Base-by-base conservation (phyloP, 2,113 vertebrate genomes). In the Rhabdornis inornatus region DNA sequence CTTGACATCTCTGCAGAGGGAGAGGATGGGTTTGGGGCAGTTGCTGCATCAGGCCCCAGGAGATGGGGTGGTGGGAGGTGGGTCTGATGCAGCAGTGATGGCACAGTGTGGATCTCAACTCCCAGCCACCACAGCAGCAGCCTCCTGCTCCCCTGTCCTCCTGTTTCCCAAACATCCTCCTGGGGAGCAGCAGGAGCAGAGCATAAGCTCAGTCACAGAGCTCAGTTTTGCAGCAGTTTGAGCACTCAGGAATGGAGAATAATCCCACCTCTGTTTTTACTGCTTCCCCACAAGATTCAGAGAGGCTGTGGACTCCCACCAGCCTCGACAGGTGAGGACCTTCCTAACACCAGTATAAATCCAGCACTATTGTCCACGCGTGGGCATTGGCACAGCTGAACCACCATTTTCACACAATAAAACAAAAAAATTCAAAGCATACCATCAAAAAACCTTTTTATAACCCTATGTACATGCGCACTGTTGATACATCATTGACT, bases 361-460 rank as follows among this genome's bases (percentile, higher is more conserved):
- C 64, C 80, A 75, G 83, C 8, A 2, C 44, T 53, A 4, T 21
- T 50, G 52, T 70, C 71, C 64, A 92, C 44, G 30, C 71, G 40
- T 3, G 6, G 79, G 56, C 52, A n/a, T 2, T 30, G 44, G 40
- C 61, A 70, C 28, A 81, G 61, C 53, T 89, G 69, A 92, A 85
- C 59, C 65, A 88, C 50, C 53, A 83, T 82, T 87, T 96, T 92
- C 94, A 91, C 65, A 84, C 59, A 94, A 88, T 60, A 82, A 96
- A 96, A 74, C 47, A 15, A 86, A 92, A 92, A 82, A 84, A 44
- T 50, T 79, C 80, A 94, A 96, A 94, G 68, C 70, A 93, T 95
- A 94, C 59, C 40, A 83, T 69, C 79, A 83, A 97, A 85, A 97
- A 91, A 56, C 40, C 55, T 82, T 90, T 94, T 93, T 96, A 93